A percentile compares a stretch with the other conserved stretches of the same genome.
phyloP scores from a whole-genome alignment of 1,140 invertebrate genomes.

The Drosophila littoralis region DNA sequence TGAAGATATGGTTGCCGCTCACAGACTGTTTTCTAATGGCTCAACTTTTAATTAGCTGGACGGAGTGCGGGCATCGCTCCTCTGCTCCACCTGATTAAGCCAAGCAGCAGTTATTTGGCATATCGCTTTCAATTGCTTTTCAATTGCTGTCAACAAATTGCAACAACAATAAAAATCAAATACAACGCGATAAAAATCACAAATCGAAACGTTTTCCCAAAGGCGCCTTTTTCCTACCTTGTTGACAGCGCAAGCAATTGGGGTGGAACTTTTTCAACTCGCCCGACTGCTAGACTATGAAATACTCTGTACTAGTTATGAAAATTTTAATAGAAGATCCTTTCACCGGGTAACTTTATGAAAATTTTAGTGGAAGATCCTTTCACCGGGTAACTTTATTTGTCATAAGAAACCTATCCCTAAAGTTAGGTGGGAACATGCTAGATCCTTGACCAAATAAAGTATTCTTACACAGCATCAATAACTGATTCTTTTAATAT shows the following conservation, averaged over 20 bases:
- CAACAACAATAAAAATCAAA: slow-evolving; percentile 59
- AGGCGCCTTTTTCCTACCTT: slow-evolving; percentile 18
- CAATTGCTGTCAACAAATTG: slow-evolving; percentile 62
- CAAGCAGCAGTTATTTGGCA: slow-evolving; percentile 27
- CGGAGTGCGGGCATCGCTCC: neutral
- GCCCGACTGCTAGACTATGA: neutral
- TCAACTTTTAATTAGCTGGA: slow-evolving; percentile 73
- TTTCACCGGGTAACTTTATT: too few species aligned
- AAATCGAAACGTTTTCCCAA: slow-evolving; percentile 52
- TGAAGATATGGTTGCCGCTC: slow-evolving; percentile 46
- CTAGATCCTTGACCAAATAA: too few species aligned
- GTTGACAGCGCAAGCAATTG: slow-evolving; percentile 45
- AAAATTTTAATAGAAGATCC: neutral
- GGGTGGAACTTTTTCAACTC: neutral
- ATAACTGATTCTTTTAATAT: too few species aligned
- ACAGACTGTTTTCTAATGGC: slow-evolving; percentile 42
- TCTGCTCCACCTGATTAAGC: neutral
- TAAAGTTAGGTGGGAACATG: too few species aligned
- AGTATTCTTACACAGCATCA: too few species aligned
- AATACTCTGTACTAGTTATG: slow-evolving; percentile 6
- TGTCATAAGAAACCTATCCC: too few species aligned
- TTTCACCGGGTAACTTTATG: too few species aligned
- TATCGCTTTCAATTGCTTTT: slow-evolving; percentile 46
- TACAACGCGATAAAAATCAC: slow-evolving; percentile 50
- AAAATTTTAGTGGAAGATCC: too few species aligned